Conservation (phyloP, 1,140 invertebrate genomes). For the Protaetia brevitarsis region DNA sequence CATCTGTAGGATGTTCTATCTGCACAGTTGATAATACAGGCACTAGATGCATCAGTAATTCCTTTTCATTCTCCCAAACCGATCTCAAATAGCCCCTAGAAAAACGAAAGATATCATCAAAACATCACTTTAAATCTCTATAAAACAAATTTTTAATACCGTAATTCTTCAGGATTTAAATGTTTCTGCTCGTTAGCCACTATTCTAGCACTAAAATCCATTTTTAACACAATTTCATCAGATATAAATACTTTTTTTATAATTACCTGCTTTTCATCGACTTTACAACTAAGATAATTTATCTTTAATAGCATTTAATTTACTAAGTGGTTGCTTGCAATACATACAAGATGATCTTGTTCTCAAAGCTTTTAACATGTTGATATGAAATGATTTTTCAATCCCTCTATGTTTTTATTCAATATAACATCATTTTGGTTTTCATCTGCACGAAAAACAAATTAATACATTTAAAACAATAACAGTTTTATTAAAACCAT, state of each 20-base stretch:
- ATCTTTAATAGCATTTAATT: constrained; percentile 60
- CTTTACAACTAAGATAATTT: constrained; percentile 54
- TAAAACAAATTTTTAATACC: constrained; percentile 28
- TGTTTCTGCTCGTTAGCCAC: constrained; percentile 44
- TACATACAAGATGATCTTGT: constrained; percentile 59
- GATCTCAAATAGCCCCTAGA: constrained; percentile 67
- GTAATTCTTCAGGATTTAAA: constrained; percentile 45
- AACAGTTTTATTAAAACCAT: not conserved
- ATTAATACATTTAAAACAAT: not conserved
- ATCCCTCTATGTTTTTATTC: constrained; percentile 61
- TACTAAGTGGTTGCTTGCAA: constrained; percentile 59
- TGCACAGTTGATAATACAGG: constrained; percentile 64
- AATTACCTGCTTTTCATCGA: constrained; percentile 37
- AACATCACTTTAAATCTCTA: constrained; percentile 37
- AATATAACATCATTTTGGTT: constrained; percentile 38
- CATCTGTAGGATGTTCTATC: constrained; percentile 70
- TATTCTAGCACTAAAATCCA: not conserved
- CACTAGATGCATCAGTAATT: constrained; percentile 67
- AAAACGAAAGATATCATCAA: no score
- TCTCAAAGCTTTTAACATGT: constrained; percentile 56
- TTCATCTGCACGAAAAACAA: not conserved
- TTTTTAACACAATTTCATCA: constrained; percentile 29
- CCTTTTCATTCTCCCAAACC: constrained; percentile 74
- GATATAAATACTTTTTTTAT: constrained; percentile 30
- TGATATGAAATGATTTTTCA: constrained; percentile 61